Conservation (phyloP, 2,888 invertebrate genomes). For the Brachycybe producta region DNA sequence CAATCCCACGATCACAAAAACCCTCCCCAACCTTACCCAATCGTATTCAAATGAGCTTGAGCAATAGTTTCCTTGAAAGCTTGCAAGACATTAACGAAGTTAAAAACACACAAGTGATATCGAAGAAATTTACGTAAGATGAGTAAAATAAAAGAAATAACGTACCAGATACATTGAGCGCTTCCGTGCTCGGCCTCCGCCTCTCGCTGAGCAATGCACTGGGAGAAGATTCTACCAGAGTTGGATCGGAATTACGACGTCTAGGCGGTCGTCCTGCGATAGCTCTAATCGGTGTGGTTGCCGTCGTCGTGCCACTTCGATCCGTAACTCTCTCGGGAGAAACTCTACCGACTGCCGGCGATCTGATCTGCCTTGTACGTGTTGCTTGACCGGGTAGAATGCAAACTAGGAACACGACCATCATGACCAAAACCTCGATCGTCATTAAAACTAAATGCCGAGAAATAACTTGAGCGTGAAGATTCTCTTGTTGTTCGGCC, state of each 20-base stretch:
- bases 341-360: too few species aligned
- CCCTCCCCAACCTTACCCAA: neutral
- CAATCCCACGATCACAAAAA: too few species aligned
- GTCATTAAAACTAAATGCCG: conserved; percentile 31
- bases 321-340: too few species aligned
- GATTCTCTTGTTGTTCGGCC: conserved; percentile 21
- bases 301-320: neutral
- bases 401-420: conserved; percentile 38
- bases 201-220: neutral
- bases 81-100: neutral
- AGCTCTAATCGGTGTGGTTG: neutral
- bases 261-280: neutral
- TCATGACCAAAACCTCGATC: conserved; percentile 29
- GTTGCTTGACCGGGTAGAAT: conserved; percentile 30
- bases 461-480: conserved; percentile 26
- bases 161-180: conserved; percentile 17
- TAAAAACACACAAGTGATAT: neutral
- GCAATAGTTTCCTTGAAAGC: neutral
- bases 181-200: conserved; percentile 18
- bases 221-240: neutral
- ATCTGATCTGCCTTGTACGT: too few species aligned
- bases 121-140: neutral
- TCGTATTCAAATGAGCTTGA: neutral
- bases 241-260: conserved; percentile 16
- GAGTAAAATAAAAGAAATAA: neutral